Evolutionary conservation across 1,140 invertebrate species (phyloP), one percentile per base, ranked within the genome.

Genomic region (Leguminivora glycinivorella): DNA sequence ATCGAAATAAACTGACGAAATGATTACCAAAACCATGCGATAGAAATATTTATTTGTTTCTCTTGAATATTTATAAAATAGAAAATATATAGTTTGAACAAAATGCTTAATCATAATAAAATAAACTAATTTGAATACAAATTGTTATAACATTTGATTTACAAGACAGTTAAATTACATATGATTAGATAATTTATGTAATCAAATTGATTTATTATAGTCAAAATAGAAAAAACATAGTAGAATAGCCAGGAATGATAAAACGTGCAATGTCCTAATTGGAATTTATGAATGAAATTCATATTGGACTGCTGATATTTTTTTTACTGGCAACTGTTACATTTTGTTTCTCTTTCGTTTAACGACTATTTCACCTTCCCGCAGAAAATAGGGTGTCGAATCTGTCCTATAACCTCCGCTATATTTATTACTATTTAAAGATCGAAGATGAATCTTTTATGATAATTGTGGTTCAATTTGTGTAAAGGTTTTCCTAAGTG

Each of bases 351-450:
- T 90, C 91, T 91, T 90, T 92, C 88, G 75, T 88, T 89, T 85
- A 79, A 86, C 80, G 78, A 79, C 87, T 89, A 77, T 89, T 89
- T 91, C 89, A 89, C 84, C 86, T 90, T 91, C 88, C 89, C 90
- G 89, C 91, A 92, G 91, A 92, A 92, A 92, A 91, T 92, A 92
- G 91, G 91, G 91, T 92, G 91, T 92, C 90, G 91, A 92, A 91
- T 89, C 89, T 92, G 88, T 90, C 83, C 83, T 92, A 87, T 91
- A 92, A 92, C 90, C 89, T 91, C 88, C 79, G 89, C 73, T 90
- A 91, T 85, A 91, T 88, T 91, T 92, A 90, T 89, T 90, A 89
- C 84, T 79, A 90, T 89, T 87, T 88, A 92, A 87, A 91, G 89
- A 91, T 90, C 84, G 81, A 92, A 91, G 79, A 92, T 92, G 91